phyloP scores from a whole-genome alignment of 2,797 vertebrate genomes.

The Alauda arvensis region DNA sequence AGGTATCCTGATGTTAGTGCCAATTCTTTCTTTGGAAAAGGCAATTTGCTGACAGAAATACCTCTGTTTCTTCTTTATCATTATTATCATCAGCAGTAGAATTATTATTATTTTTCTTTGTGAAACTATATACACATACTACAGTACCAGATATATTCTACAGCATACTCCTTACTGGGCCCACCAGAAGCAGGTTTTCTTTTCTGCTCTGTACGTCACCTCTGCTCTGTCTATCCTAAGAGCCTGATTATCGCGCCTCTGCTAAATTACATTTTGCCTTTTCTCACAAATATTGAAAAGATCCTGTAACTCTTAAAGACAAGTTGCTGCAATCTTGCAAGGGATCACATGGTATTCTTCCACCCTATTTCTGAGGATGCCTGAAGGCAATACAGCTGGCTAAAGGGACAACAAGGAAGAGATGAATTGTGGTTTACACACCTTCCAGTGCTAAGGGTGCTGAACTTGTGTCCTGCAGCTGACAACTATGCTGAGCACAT shows the following conservation, averaged over 20 bases:
- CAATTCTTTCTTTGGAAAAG: neutral
- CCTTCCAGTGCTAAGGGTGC: neutral
- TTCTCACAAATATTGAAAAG: neutral
- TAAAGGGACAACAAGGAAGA: neutral
- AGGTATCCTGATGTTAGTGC: neutral
- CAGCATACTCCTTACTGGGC: neutral
- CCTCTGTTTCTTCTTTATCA: neutral
- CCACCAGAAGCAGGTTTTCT: neutral
- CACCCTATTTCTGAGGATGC: neutral
- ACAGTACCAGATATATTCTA: neutral
- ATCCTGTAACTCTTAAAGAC: neutral
- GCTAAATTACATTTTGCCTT: neutral
- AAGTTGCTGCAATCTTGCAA: neutral
- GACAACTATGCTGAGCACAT: neutral
- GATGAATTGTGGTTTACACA: neutral
- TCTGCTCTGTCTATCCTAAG: neutral
- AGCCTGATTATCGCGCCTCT: neutral
- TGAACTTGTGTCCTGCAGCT: neutral
- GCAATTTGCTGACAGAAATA: neutral
- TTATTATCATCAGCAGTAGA: neutral
- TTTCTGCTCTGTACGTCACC: neutral
- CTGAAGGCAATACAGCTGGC: neutral
- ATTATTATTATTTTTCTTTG: neutral
- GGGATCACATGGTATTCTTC: neutral
- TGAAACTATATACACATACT: neutral